Base-by-base conservation (phyloP, 1,140 invertebrate genomes). In the Mesaphorura yosii region DNA sequence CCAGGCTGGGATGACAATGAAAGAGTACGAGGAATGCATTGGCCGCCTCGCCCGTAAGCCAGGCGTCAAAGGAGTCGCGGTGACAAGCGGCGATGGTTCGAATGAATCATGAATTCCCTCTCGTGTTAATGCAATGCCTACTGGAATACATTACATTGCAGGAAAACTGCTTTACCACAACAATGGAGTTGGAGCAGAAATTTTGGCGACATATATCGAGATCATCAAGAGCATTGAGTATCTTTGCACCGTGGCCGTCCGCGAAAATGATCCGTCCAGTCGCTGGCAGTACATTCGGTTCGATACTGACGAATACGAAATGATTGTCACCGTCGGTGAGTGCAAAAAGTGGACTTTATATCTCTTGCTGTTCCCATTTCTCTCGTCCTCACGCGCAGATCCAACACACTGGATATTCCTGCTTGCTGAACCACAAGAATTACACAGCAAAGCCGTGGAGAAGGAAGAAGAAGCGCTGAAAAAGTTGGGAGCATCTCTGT, bases 111-210 rank as follows among this genome's bases (percentile, higher is more conserved):
- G 17, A 10, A 17, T 42, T 10, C 23, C 23, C 17, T 42, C 6
- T n/a, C 40, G 10, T 17, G n/a, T 17, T 17, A 37, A 12, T 17
- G 12, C 34, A 12, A 37, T 37, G 12, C 34, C 12, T 37, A 12
- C 12, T 12, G 12, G 17, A 37, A 37, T 12, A 37, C 12, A 37
- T 17, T 12, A 37, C 12, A 37, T 37, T 37, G 15, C 7, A 46
- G 44, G 44, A 7, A 27, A 46, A 27, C 23, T 46, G 7, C 7
- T 19, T 27, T 46, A 46, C 44, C 29, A 46, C 44, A 46, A 46
- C 20, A 5, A 6, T 10, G 7, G 29, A 6, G 20, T 46, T 25
- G 25, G 25, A 5, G 7, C 10, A 27, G 6, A 26, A 7, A 26
- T 46, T 25, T 6, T 46, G 4, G 25, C 25, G 20, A 27, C 44